Base-by-base conservation (phyloP, 2,888 invertebrate genomes). In the Diaperis boleti region DNA sequence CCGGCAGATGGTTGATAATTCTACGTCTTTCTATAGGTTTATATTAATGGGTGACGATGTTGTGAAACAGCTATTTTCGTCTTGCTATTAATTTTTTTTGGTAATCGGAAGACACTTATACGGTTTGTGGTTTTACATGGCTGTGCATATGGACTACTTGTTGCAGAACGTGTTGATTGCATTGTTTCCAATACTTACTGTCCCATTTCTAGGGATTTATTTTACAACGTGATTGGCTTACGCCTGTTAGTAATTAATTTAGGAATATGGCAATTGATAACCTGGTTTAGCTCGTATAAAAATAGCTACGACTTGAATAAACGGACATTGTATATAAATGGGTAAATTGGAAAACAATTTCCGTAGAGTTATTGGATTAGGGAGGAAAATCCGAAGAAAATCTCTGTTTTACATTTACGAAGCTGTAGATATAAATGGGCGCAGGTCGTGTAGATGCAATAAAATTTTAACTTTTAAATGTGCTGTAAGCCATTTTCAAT, bases 111-210 rank as follows among this genome's bases (percentile, higher is more conserved):
- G 3, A 33, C 33, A 11, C 13, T 33, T 33, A 3, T 5, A 33
- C 33, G 33, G 8, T 33, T 29, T n/a, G 47, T 47, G 47, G 10
- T 11, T 31, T 47, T 47, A 47, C 47, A 47, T 15, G 47, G 7
- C 10, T 3, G 3, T 13, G 15, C 52, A 52, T 37, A 52, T 37
- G 52, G 52, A 20, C 7, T 8, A 7, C 33, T 8, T 20, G 17
- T 17, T 35, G 52, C 22, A 20, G 52, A 52, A 52, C 37, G 13
- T n/a, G 33, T 33, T 33, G 5, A 11, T 33, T 10, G 11, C 11
- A 3, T 26, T n/a, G n/a, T n/a, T n/a, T n/a, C n/a, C n/a, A n/a
- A n/a, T n/a, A n/a, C n/a, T n/a, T n/a, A n/a, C n/a, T n/a, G n/a
- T n/a, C n/a, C n/a, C n/a, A n/a, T n/a, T n/a, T n/a, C n/a, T n/a